Evolutionary conservation across 2,888 invertebrate species (phyloP), one percentile per base, ranked within the genome.

Genomic region (Rhorus exstirpatorius): DNA sequence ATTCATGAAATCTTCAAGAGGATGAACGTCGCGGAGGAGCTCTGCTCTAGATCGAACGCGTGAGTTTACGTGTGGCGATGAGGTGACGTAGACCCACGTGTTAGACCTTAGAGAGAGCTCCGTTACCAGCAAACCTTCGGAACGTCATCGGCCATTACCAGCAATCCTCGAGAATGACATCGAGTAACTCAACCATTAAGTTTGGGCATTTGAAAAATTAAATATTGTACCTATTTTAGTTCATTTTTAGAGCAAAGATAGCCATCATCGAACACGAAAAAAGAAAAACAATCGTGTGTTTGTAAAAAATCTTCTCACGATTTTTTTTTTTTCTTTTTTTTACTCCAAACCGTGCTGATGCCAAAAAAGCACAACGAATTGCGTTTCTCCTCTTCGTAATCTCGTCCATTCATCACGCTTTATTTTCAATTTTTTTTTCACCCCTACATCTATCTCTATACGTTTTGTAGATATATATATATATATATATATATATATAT

Each of bases 21-120:
- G 14, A 21, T 2, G 51, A 67, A 26, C 53, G 14, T 53, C 38
- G 24, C n/a, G 26, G 10, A 58, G 85, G 89, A 85, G 72, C 85
- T 79, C 82, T 84, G 86, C 91, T 93, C 91, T 92, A 91, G 89
- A 93, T 93, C 93, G 93, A 93, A 93, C 93, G 91, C 93, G 91
- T 93, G 92, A 93, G 93, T 93, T 92, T 93, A 92, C 93, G 93
- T 93, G 91, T 91, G 90, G 88, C 84, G 88, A 84, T 90, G 86
- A 89, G 87, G 89, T 88, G 88, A 92, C 93, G 93, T 93, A 93
- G 92, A 93, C 92, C 89, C 92, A 91, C 92, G 92, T 91, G 93
- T 93, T 93, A 92, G 93, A 92, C 91, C 90, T 91, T 92, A 93
- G 91, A 92, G 92, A 86, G 87, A 87, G 85, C 87, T 90, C 89